Conservation (phyloP, 2,888 invertebrate genomes). For the Trissoscelio sp. region DNA sequence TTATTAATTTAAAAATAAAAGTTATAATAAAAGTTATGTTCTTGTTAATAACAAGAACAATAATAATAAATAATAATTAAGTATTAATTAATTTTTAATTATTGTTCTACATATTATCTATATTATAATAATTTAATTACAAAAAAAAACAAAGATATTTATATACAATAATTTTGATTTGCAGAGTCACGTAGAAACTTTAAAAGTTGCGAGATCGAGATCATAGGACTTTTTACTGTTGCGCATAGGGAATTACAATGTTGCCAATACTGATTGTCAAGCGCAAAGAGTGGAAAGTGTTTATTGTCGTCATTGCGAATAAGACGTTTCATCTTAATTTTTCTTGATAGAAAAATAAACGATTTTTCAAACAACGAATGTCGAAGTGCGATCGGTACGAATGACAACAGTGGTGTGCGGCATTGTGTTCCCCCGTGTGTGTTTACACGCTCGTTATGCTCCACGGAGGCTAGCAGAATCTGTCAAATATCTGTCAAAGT, state of each 20-base stretch:
- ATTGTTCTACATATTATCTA: too few species aligned
- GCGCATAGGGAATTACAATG: slow-evolving; percentile 11
- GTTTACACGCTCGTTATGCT: slow-evolving; percentile 23
- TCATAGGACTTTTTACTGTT: slow-evolving; percentile 9
- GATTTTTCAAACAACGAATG: slow-evolving; percentile 47
- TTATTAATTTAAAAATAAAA: too few species aligned
- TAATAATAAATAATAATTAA: too few species aligned
- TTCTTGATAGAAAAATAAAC: slow-evolving; percentile 33
- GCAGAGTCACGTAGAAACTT: too few species aligned
- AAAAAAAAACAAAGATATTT: too few species aligned
- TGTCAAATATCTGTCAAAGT: slow-evolving; percentile 55
- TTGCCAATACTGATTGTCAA: slow-evolving; percentile 46
- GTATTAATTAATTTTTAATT: too few species aligned
- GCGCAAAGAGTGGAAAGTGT: slow-evolving; percentile 51
- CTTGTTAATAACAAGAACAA: too few species aligned
- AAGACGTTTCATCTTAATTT: slow-evolving; percentile 61
- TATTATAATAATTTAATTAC: too few species aligned
- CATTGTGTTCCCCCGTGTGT: neutral
- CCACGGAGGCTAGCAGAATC: slow-evolving; percentile 16
- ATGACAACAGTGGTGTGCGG: slow-evolving; percentile 29
- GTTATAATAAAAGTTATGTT: too few species aligned
- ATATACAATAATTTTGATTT: too few species aligned
- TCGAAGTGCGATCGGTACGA: slow-evolving; percentile 46
- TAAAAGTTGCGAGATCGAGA: neutral
- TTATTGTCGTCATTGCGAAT: slow-evolving; percentile 61